A percentile compares a stretch with the other conserved stretches of the same genome.
These are phyloP conservation scores for Trissolcus japonicus DNA, from an alignment of 2,888 invertebrate species.

Conservation along the genomic window DNA sequence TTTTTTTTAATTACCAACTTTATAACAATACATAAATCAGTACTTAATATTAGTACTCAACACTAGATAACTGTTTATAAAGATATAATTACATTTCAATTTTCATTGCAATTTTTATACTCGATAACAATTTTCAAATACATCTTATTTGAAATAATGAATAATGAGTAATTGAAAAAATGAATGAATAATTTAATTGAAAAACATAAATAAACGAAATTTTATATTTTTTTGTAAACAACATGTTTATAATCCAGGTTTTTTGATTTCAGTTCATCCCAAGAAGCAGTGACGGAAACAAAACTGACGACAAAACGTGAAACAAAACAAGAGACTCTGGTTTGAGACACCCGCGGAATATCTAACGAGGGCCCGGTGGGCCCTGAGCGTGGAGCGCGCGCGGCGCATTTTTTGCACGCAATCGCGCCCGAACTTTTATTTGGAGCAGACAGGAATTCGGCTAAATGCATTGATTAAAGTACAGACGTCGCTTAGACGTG, in stretches of 20 bases:
- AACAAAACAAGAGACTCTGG: constrained; percentile 51
- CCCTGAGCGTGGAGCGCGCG: constrained; percentile 43
- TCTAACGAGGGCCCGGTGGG: constrained; percentile 62
- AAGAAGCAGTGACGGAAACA: constrained; percentile 37
- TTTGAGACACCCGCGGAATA: constrained; percentile 69
- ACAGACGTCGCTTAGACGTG: constrained; percentile 71
- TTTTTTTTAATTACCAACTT: no score
- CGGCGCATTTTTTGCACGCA: constrained; percentile 67
- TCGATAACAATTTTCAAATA: background rate
- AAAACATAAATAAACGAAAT: no score
- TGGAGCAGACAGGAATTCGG: constrained; percentile 76
- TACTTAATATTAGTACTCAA: background rate
- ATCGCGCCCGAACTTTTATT: constrained; percentile 73
- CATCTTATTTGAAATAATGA: no score
- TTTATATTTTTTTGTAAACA: background rate
- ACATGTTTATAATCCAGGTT: background rate
- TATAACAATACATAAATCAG: no score
- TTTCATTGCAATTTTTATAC: background rate
- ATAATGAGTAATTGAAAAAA: no score
- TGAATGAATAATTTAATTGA: no score
- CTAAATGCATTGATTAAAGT: constrained; percentile 77
- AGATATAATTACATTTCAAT: background rate
- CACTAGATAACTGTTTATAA: background rate
- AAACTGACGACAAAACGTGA: constrained; percentile 54
- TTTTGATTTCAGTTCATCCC: background rate